These are phyloP conservation scores for Setophaga coronata DNA, from an alignment of 2,113 vertebrate species.

Conservation along the genomic window DNA sequence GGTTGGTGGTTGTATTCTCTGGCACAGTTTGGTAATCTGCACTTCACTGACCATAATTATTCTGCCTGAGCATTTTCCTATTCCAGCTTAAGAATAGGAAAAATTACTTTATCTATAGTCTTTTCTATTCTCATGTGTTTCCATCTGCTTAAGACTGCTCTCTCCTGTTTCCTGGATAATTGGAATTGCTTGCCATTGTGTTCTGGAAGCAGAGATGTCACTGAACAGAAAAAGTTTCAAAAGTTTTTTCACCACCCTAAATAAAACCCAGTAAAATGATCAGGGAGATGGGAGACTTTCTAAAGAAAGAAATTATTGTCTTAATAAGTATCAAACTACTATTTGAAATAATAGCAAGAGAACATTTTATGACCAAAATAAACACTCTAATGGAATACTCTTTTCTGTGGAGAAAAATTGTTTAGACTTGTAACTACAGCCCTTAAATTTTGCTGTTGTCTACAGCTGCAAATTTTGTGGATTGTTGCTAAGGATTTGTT, in stretches of 20 bases:
- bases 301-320: not conserved
- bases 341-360: not conserved
- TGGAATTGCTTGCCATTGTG: not conserved
- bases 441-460: not conserved
- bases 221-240: rapidly evolving
- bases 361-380: not conserved
- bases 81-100: not conserved
- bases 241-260: not conserved
- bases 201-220: not conserved
- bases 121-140: not conserved
- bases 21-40: not conserved
- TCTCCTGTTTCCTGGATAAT: not conserved
- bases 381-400: not conserved
- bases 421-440: not conserved
- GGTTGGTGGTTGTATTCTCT: not conserved
- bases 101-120: not conserved
- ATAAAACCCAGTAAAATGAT: not conserved
- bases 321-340: not conserved
- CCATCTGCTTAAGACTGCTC: not conserved
- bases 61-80: not conserved
- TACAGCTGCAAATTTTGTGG: not conserved
- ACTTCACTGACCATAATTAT: not conserved
- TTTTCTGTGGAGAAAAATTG: not conserved
- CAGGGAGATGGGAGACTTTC: not conserved
- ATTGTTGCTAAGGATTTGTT: not conserved